phyloP scores from a whole-genome alignment of 2,888 invertebrate species.

The Dugesia japonica region DNA sequence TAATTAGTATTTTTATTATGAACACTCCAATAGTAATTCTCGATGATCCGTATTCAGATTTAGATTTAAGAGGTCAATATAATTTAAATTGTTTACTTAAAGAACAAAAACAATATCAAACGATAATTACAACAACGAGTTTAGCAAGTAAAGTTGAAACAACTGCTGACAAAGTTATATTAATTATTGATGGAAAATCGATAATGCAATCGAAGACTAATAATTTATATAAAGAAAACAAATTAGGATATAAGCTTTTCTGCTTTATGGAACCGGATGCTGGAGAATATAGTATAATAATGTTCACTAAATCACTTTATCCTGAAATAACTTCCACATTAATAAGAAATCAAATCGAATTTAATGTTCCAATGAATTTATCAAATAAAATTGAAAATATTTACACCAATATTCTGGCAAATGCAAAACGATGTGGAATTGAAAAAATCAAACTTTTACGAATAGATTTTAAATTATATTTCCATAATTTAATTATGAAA shows the following conservation, averaged over 20 bases:
- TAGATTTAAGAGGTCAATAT: not conserved
- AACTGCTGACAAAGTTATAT: not conserved
- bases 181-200: not conserved
- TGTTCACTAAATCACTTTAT: not conserved
- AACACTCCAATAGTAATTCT: not conserved
- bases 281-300: not conserved
- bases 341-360: not conserved
- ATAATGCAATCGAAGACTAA: not conserved
- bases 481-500: not conserved
- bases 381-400: not conserved
- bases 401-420: not conserved
- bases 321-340: not conserved
- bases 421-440: not conserved
- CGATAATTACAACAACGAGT: not conserved
- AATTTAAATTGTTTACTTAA: not conserved
- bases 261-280: not conserved
- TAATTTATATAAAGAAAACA: not conserved
- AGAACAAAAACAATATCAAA: not conserved
- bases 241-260: not conserved
- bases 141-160: not conserved
- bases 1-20: not conserved
- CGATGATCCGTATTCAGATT: not conserved
- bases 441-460: not conserved
- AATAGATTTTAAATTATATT: not conserved
- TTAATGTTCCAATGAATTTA: not conserved